A percentile compares a stretch with the other conserved stretches of the same genome.
These are phyloP conservation scores for Diadema setosum DNA, from an alignment of 35 echinoderm and acorn worm species.

Conservation along the genomic window DNA sequence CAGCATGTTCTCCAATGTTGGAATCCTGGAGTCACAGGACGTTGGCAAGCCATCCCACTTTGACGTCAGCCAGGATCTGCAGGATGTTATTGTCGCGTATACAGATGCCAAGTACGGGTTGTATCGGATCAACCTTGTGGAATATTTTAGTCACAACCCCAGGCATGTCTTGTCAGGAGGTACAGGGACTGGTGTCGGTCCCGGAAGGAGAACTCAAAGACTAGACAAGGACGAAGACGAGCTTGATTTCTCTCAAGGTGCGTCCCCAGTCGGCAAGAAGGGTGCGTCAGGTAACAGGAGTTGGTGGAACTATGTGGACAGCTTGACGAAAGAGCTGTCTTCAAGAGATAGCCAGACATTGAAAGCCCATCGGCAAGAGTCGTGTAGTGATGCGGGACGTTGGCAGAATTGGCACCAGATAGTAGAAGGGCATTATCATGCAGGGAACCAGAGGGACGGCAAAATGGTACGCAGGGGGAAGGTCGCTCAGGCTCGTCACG, in stretches of 20 bases:
- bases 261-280: neutral
- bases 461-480: neutral
- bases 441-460: neutral
- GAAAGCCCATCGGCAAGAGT: neutral
- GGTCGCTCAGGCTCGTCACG: neutral
- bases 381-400: neutral
- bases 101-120: slow-evolving; percentile 37
- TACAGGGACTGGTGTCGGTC: neutral
- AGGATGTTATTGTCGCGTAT: slow-evolving; percentile 35
- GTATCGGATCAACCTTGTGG: slow-evolving; percentile 53
- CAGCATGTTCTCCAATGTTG: slow-evolving; percentile 12
- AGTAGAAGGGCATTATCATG: neutral
- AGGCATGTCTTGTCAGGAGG: slow-evolving; percentile 27
- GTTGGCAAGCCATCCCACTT: neutral
- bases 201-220: neutral
- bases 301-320: slow-evolving; percentile 23
- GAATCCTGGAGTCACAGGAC: neutral
- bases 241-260: neutral
- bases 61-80: slow-evolving; percentile 40
- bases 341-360: neutral
- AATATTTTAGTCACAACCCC: slow-evolving; percentile 60
- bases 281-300: slow-evolving; percentile 12
- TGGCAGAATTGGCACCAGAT: neutral
- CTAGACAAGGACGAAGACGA: slow-evolving; percentile 32
- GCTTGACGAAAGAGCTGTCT: neutral